phyloP scores from a whole-genome alignment of 2,113 vertebrate genomes.

The Myotis yumanensis region DNA sequence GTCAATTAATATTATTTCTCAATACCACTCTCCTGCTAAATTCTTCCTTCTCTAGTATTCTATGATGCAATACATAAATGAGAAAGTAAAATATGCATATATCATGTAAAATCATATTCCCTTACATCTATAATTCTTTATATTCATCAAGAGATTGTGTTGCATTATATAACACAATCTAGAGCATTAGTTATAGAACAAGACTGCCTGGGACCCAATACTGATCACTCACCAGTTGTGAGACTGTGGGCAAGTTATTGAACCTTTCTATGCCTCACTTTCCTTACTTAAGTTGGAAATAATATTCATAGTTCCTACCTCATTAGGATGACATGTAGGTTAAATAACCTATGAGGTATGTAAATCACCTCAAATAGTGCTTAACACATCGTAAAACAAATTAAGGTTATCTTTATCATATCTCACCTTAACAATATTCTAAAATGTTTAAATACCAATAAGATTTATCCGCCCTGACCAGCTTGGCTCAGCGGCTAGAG shows the following conservation, averaged over 20 bases:
- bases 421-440: constrained; percentile 15
- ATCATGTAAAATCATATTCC: neutral
- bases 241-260: neutral
- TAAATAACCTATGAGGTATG: neutral
- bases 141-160: neutral
- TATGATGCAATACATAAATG: neutral
- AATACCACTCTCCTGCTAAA: neutral
- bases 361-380: neutral
- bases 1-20: neutral
- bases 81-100: neutral
- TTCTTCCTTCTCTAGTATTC: constrained; percentile 17
- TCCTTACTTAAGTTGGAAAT: neutral
- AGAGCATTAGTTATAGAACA: neutral
- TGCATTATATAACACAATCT: neutral
- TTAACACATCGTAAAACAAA: neutral
- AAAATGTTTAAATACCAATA: constrained; percentile 37
- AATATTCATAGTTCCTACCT: neutral
- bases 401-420: constrained; percentile 15
- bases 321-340: neutral
- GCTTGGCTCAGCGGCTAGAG: no score
- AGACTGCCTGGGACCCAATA: neutral
- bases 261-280: neutral
- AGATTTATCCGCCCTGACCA: neutral
- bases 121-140: neutral
- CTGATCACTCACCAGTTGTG: neutral